Evolutionary conservation across 2,888 invertebrate species (phyloP), one percentile per base, ranked within the genome.

Genomic region (Thecocarcelia acutangulata): DNA sequence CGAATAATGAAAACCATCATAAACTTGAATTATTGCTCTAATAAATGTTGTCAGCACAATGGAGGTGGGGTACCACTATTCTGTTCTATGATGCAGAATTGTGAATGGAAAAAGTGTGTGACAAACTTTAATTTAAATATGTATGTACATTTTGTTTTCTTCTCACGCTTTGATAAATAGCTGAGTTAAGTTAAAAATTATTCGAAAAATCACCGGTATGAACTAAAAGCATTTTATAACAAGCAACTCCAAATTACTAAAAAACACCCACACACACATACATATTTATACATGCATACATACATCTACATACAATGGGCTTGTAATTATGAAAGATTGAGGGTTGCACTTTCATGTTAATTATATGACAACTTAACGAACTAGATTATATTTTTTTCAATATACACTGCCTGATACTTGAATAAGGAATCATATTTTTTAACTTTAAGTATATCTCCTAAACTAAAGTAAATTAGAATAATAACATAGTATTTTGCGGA

Each of bases 1-100:
- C 21, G 17, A 33, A 19, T 15, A 21, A 17, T 15, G 17, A 54
- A 68, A 40, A 40, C 33, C 48, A 19, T 58, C 19, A 66, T 58
- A 58, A 75, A 58, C 40, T 44, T 75, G 42, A 68, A 68, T 59
- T 21, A 75, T 75, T 28, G 44, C 24, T 17, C 37, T 58, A 66
- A 75, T 66, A 75, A 75, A 58, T 66, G 58, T 56, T 50, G 13
- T 8, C 69, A 44, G 46, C 69, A 28, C n/a, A n/a, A n/a, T n/a
- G 11, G n/a, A 28, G 44, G 54, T 1, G 13, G 9, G 24, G 2
- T 33, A 15, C 4, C 13, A 48, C 3, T n/a, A 21, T 33, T 21
- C 19, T 9, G 28, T 3, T n/a, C 33, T 46, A 11, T 15, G 15
- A 46, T 50, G 28, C 4, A 2, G n/a, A 21, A 28, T 6, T 17